These are phyloP conservation scores for Pygathrix nemaeus DNA, from an alignment of 2,113 vertebrate genomes.

Conservation along the genomic window DNA sequence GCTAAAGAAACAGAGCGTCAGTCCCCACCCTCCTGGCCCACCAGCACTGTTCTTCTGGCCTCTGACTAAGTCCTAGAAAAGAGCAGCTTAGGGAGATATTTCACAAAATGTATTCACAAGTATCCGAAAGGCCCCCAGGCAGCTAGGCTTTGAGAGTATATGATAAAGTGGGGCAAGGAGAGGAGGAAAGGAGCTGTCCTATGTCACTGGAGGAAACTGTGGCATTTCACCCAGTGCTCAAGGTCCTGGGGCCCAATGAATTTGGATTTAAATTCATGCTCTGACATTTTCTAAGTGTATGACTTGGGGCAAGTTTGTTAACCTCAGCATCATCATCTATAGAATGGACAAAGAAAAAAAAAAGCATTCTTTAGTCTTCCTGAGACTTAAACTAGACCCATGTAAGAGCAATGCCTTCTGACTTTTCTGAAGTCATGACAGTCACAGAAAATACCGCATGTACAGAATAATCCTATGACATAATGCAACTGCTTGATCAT, in stretches of 20 bases:
- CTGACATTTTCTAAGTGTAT: not conserved
- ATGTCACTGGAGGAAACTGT: not conserved
- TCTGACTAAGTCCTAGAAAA: not conserved
- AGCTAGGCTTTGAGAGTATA: not conserved
- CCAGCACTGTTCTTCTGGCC: not conserved
- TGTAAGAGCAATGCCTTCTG: not conserved
- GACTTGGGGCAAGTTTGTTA: not conserved
- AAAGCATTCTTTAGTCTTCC: not conserved
- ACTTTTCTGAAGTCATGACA: not conserved
- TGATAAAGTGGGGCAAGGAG: not conserved
- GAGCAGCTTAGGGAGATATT: not conserved
- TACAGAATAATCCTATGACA: not conserved
- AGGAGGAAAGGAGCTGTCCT: not conserved
- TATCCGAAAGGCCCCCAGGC: not conserved
- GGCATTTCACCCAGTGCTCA: not conserved
- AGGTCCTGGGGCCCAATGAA: not conserved
- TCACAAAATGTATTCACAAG: not conserved
- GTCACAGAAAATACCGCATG: not conserved
- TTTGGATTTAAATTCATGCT: not conserved
- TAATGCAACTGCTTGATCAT: not conserved
- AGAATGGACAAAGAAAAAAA: not conserved
- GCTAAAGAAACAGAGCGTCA: not conserved
- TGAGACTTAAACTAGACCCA: not conserved
- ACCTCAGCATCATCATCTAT: not conserved
- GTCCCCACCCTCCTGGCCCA: not conserved